Percentiles rank a stretch among this genome's conserved stretches.
phyloP scores from a whole-genome alignment of 2,888 invertebrate genomes.

The Boloria selene region DNA sequence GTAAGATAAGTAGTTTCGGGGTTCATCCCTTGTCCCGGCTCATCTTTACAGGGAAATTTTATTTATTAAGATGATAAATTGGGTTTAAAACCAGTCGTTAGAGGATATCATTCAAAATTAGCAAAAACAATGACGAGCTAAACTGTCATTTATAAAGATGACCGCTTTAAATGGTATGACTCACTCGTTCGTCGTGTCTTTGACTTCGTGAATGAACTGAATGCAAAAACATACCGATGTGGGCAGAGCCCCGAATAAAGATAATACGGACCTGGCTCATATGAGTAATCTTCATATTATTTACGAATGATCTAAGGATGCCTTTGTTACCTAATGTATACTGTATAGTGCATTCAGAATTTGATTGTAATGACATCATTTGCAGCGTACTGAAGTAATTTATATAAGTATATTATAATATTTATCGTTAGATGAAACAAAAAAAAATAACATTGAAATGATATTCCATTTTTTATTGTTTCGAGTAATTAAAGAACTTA shows the following conservation, averaged over 20 bases:
- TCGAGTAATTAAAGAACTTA: no score
- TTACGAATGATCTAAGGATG: neutral
- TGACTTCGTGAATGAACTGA: conserved; percentile 29
- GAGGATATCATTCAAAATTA: conserved; percentile 4
- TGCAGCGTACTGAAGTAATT: neutral
- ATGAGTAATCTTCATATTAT: conserved; percentile 17
- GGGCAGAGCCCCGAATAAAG: conserved; percentile 26
- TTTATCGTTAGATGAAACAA: no score
- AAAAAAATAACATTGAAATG: no score
- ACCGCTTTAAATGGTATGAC: conserved; percentile 24
- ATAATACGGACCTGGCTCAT: conserved; percentile 15
- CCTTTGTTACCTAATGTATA: neutral
- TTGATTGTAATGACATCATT: conserved; percentile 12
- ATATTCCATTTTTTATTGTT: no score
- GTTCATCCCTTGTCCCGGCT: neutral
- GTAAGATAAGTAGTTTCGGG: neutral
- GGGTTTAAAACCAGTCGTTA: neutral
- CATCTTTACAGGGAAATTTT: neutral
- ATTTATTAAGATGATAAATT: neutral
- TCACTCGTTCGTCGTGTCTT: conserved; percentile 30
- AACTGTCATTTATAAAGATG: conserved; percentile 23
- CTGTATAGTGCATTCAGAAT: neutral
- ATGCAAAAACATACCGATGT: conserved; percentile 28
- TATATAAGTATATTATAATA: neutral
- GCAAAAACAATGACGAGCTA: conserved; percentile 4